Evolutionary conservation across 1,140 invertebrate species (phyloP).

Genomic region (Pogonomyrmex californicus): DNA sequence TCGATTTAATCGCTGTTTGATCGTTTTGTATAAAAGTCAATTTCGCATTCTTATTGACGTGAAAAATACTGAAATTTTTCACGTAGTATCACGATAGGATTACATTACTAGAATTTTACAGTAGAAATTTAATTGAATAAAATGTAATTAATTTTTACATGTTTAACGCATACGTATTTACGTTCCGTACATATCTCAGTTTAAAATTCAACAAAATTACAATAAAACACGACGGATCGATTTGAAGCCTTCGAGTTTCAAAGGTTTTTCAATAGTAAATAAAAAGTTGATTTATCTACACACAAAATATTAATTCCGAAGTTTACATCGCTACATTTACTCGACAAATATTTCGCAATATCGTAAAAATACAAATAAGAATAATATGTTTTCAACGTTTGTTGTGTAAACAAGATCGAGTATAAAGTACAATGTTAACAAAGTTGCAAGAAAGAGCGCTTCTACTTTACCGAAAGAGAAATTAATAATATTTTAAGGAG

Average conservation of each 20-base stretch:
- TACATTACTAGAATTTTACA: background rate
- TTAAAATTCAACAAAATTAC: conserved; percentile 21
- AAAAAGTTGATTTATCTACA: conserved; percentile 27
- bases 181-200: background rate
- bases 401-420: background rate
- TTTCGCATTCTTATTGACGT: background rate
- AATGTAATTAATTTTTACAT: conserved; percentile 22
- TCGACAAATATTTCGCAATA: background rate
- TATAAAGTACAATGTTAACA: conserved; percentile 9
- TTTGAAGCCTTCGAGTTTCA: conserved; percentile 15
- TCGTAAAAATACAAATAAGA: conserved; percentile 23
- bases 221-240: conserved; percentile 7
- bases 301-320: conserved; percentile 27
- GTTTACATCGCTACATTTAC: background rate
- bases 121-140: background rate
- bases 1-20: conserved; percentile 5
- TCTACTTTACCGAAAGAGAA: background rate
- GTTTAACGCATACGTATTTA: background rate
- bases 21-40: conserved; percentile 12
- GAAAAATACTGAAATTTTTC: conserved; percentile 26
- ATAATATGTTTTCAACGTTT: background rate
- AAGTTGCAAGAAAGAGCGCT: background rate
- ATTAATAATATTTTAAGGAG: background rate
- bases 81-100: background rate
- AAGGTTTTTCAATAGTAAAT: background rate